These are phyloP conservation scores for Agrochola lota DNA, from an alignment of 2,888 invertebrate genomes.

Conservation along the genomic window DNA sequence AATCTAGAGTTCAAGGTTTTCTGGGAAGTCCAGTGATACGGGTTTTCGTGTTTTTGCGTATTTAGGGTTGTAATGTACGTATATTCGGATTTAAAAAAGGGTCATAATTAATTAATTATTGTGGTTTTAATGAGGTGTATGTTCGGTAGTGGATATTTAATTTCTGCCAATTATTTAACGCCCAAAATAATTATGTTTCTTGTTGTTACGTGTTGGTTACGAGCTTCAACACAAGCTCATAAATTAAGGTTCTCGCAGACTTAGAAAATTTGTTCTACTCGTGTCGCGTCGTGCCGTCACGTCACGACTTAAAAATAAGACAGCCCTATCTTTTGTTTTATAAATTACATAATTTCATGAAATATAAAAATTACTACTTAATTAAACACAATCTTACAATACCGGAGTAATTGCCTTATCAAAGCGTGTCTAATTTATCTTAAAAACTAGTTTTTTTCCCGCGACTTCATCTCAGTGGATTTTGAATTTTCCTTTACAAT, in stretches of 20 bases:
- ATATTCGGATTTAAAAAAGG: slow-evolving; percentile 2
- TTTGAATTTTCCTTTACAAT: not conserved
- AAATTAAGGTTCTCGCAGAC: not conserved
- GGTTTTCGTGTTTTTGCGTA: too few relatives aligned
- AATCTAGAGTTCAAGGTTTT: too few relatives aligned
- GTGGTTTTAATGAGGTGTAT: slow-evolving; percentile 23
- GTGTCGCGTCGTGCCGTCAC: too few relatives aligned
- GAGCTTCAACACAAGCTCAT: not conserved
- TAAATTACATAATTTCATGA: not conserved
- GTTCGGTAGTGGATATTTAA: slow-evolving; percentile 1
- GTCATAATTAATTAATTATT: not conserved
- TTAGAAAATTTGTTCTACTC: too few relatives aligned
- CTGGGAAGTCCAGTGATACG: too few relatives aligned
- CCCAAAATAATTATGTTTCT: not conserved
- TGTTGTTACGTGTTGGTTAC: not conserved
- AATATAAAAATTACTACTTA: not conserved
- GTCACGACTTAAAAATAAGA: too few relatives aligned
- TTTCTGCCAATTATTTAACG: not conserved
- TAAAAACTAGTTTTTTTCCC: not conserved
- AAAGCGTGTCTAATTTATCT: not conserved
- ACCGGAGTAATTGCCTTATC: slow-evolving; percentile 9
- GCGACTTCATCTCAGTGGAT: too few relatives aligned
- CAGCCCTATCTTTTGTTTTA: not conserved
- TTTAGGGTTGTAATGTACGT: not conserved
- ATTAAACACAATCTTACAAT: not conserved